Conservation (phyloP, 2,113 vertebrate genomes). For the Jaculus jaculus region DNA sequence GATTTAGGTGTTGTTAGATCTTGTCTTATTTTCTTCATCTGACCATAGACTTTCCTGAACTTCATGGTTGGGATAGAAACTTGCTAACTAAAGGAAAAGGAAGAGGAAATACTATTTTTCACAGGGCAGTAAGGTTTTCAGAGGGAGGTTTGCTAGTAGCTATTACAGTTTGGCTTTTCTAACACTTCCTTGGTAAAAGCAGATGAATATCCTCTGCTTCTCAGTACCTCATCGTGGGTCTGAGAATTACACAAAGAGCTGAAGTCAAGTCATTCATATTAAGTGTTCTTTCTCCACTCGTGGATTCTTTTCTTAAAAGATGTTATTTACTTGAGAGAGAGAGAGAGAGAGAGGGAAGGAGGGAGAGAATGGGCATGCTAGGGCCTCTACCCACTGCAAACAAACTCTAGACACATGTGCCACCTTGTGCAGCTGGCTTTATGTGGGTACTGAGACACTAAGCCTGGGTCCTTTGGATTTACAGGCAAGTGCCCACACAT, state of each 20-base stretch:
- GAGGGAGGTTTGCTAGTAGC: background rate
- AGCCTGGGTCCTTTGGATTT: too few relatives aligned
- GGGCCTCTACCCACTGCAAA: too few relatives aligned
- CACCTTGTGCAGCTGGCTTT: too few relatives aligned
- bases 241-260: background rate
- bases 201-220: background rate
- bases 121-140: background rate
- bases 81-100: background rate
- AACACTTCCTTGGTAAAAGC: background rate
- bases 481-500: too few relatives aligned
- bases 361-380: too few relatives aligned
- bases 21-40: background rate
- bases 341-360: too few relatives aligned
- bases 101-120: background rate
- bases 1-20: background rate
- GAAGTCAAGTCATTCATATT: background rate
- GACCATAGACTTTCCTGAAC: background rate
- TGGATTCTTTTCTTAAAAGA: background rate
- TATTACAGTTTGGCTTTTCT: background rate
- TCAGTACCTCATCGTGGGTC: background rate
- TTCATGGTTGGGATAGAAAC: background rate
- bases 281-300: background rate
- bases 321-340: too few relatives aligned
- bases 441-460: too few relatives aligned
- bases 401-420: too few relatives aligned